Base-by-base conservation (phyloP, 1,140 invertebrate species). In the Drosophila jambulina region DNA sequence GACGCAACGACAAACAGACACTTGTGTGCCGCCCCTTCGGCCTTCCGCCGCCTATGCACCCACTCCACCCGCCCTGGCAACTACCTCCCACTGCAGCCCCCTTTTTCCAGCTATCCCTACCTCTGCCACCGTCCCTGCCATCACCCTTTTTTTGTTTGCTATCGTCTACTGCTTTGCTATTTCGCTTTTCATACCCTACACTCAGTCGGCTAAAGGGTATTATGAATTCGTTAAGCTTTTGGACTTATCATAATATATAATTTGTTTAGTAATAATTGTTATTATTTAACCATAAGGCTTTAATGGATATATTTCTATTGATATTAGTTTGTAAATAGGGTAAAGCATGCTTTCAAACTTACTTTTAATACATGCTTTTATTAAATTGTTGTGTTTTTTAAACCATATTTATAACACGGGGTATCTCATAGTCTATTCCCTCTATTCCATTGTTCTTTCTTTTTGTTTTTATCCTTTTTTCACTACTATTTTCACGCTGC, bases 401-500 rank as follows among this genome's bases (percentile, higher is more conserved):
- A 42, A 42, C n/a, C 9, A 3, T 42, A 8, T 15, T 12, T 49
- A 12, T n/a, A n/a, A 19, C 4, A 9, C 15, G 0, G 25, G 53
- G 53, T 38, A 56, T 38, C 15, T 12, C 0, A 12, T n/a, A 23
- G 34, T 38, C 15, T 1, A 0, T 1, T 0, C 13, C 23, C 34
- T n/a, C n/a, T 2, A 2, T 9, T 23, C 1, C 9, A 17, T 9
- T 17, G 13, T 21, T 56, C 34, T 25, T 38, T 56, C 53, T 56
- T 38, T 38, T 38, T 38, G 34, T 38, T 25, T 38, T 56, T 56
- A 25, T 56, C 36, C 15, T 25, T 81, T 90, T 74, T 82, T 54
- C 77, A 88, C 84, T 88, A 88, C 84, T 83, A 87, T 86, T 87
- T 87, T 87, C 71, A 88, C 80, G 84, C 83, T 85, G 79, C 82